Evolutionary conservation across 2,113 vertebrate species (phyloP).

Genomic region (Ceyx cyanopectus): DNA sequence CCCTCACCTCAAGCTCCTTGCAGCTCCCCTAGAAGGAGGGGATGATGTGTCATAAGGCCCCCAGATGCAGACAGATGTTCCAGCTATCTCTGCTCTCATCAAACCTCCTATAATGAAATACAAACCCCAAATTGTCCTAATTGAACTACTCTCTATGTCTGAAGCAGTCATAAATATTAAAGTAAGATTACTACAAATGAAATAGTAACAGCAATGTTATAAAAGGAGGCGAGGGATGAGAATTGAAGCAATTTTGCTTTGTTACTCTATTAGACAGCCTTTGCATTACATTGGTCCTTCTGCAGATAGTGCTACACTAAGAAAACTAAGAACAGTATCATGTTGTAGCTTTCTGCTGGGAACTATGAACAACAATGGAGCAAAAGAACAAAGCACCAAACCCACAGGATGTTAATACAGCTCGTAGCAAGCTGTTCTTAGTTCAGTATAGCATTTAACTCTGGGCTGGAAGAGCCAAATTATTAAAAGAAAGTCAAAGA

Average conservation of each 20-base stretch:
- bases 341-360: not conserved
- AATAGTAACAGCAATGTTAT: not conserved
- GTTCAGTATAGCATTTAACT: constrained; percentile 4
- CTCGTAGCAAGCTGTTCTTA: not conserved
- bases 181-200: constrained; percentile 37
- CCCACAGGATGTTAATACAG: not conserved
- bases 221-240: constrained; percentile 17
- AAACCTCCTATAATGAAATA: not conserved
- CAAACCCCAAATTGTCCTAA: not conserved
- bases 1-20: fast-evolving
- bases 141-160: not conserved
- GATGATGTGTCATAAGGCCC: not conserved
- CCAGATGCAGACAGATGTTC: not conserved
- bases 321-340: not conserved
- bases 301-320: not conserved
- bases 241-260: constrained; percentile 20
- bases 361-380: not conserved
- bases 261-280: constrained; percentile 6
- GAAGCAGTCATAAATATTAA: constrained; percentile 56
- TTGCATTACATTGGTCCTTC: not conserved
- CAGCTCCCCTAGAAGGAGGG: not conserved
- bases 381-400: constrained; percentile 9
- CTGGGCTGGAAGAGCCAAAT: not conserved
- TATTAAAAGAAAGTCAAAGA: constrained; percentile 1
- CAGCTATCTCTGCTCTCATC: not conserved